Base-by-base conservation (phyloP, 2,113 vertebrate species). In the Abramis brama region DNA sequence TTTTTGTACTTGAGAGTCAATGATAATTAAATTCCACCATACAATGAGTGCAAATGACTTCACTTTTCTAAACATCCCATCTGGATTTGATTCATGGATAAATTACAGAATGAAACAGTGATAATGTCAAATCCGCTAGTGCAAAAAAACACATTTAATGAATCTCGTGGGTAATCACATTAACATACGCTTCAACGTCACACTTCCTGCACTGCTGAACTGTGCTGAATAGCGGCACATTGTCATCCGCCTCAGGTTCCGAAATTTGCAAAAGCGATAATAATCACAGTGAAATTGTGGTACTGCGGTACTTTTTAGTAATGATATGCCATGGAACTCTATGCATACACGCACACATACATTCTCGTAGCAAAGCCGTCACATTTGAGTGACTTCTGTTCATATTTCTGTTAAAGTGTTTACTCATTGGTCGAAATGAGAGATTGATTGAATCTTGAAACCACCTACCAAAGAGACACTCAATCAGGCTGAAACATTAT, bases 401-500 rank as follows among this genome's bases (percentile, higher is more conserved):
- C 86, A 89, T 92, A 92, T 75, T 90, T 84, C 68, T 57, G 90
- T 90, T 82, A 93, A 87, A 91, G 91, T 90, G 93, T 93, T 93
- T 92, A 89, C 89, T 92, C 91, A 91, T 91, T 89, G 89, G 91
- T 90, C 80, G 84, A 91, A 93, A 92, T 91, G 89, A 94, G 90
- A 91, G 84, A 87, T 86, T 93, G 92, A 93, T 90, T 91, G 88
- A 92, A 91, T 91, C 92, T 91, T 15, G 39, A 73, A 73, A 88
- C 88, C 90, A 91, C 91, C 89, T 89, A 92, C 91, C 91, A 84
- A 86, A 91, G 85, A 89, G 89, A 85, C 92, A 90, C 90, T 93
- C 92, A 90, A 90, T 91, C 91, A 92, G 91, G 86, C 87, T 89
- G 89, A 94, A 92, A 91, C 92, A 93, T 92, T 91, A 94, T 94